Conservation (phyloP, 2,888 invertebrate species). For the Melanophora roralis region DNA sequence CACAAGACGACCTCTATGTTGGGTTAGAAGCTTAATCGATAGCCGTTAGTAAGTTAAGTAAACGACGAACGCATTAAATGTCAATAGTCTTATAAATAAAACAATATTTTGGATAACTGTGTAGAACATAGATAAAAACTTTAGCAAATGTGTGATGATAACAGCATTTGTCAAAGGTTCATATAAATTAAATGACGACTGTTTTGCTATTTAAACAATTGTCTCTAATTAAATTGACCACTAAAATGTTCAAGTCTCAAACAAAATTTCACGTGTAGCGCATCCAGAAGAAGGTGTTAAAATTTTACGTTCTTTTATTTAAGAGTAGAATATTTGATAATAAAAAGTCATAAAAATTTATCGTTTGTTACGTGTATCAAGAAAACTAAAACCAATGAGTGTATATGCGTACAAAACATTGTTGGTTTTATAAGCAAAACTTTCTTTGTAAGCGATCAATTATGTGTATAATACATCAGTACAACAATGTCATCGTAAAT, state of each 20-base stretch:
- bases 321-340: neutral
- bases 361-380: conserved; percentile 8
- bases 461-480: neutral
- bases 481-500: too few relatives aligned
- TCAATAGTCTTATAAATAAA: neutral
- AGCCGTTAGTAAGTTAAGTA: neutral
- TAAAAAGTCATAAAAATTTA: conserved; percentile 32
- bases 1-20: conserved; percentile 17
- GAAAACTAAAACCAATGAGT: neutral
- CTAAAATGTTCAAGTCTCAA: too few relatives aligned
- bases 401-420: neutral
- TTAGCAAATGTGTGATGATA: too few relatives aligned
- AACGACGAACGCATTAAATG: neutral
- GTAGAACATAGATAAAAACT: too few relatives aligned
- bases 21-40: neutral
- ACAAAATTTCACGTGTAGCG: neutral
- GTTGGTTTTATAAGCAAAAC: too few relatives aligned
- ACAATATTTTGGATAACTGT: too few relatives aligned
- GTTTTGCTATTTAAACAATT: too few relatives aligned
- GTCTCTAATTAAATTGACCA: too few relatives aligned
- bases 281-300: neutral
- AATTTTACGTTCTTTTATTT: neutral
- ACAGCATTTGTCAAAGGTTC: too few relatives aligned
- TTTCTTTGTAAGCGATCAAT: neutral
- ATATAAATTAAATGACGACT: too few relatives aligned